Evolutionary conservation across 2,888 invertebrate species (phyloP).

Genomic region (Gisinianus flammeolus): DNA sequence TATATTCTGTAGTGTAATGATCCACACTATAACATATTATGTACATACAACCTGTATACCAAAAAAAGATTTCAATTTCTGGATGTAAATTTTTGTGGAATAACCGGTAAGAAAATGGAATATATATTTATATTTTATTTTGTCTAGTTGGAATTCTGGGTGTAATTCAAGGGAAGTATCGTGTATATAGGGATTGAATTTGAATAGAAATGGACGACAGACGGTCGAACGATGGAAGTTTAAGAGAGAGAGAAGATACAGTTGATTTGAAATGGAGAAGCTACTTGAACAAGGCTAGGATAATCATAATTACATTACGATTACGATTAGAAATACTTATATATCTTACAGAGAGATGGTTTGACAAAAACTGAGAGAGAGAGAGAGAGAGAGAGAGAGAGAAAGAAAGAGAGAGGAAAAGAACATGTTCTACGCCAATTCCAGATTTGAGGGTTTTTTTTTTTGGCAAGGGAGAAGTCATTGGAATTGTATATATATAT

Average conservation of each 20-base stretch:
- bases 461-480: slow-evolving; percentile 8
- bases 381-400: neutral
- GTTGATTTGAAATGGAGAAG: neutral
- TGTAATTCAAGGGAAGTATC: neutral
- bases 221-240: neutral
- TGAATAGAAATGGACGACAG: neutral
- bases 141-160: neutral
- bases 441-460: no score
- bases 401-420: neutral
- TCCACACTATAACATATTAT: no score
- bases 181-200: neutral
- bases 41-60: no score
- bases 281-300: neutral
- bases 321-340: no score
- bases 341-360: no score
- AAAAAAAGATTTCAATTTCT: no score
- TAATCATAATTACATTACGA: neutral
- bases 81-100: slow-evolving; percentile 26
- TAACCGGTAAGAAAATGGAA: slow-evolving; percentile 14
- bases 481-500: neutral
- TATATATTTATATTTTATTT: neutral
- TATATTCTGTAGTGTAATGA: no score
- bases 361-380: no score
- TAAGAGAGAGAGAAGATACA: no score
- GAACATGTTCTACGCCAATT: neutral